phyloP scores from a whole-genome alignment of 1,140 invertebrate genomes.

The Brachionus angularis region DNA sequence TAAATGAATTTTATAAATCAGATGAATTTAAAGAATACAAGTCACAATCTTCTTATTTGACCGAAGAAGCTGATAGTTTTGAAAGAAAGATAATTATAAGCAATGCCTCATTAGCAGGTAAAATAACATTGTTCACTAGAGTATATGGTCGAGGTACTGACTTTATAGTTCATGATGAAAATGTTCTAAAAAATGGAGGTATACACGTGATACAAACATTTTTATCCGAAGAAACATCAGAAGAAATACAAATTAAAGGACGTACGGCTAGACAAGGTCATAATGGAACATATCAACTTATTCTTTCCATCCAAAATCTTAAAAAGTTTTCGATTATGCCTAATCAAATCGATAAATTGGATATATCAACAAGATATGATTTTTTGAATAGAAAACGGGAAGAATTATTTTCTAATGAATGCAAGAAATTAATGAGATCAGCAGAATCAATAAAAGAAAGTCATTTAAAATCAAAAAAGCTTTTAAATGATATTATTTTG shows the following conservation, averaged over 20 bases:
- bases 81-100: background rate
- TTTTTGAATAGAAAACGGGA: no score
- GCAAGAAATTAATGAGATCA: no score
- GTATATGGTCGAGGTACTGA: conserved; percentile 14
- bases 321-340: no score
- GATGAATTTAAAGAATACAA: background rate
- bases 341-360: no score
- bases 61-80: background rate
- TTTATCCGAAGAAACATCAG: background rate
- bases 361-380: no score
- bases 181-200: background rate
- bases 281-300: background rate
- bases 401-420: no score
- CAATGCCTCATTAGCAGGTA: background rate
- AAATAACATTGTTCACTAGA: background rate
- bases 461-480: no score
- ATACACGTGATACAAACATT: conserved; percentile 6
- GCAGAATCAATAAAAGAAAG: no score
- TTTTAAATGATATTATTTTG: no score
- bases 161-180: background rate
- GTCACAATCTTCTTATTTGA: background rate
- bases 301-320: no score
- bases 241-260: conserved; percentile 13
- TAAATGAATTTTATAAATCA: background rate
- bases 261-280: conserved; percentile 1